Evolutionary conservation across 2,797 vertebrate species (phyloP), one percentile per base, ranked within the genome.

Genomic region (Sphaeramia orbicularis): DNA sequence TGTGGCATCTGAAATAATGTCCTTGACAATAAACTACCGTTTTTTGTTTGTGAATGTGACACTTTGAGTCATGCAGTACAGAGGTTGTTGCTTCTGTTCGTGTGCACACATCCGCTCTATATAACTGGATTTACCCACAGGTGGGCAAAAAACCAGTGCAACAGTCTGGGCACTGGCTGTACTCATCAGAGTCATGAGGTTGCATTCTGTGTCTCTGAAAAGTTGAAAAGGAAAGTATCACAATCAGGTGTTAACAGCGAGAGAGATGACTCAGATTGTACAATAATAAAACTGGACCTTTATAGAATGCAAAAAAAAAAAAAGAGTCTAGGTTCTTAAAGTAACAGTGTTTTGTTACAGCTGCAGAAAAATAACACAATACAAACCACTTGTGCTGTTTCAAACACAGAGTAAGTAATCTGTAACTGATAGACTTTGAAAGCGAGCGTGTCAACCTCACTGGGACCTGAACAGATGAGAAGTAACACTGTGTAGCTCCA

Each of bases 11-110:
- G 57, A 72, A 69, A 67, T 72, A 61, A 75, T 52, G 74, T 76
- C 57, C 62, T 69, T 78, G 71, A 71, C 45, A 77, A 77, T 58
- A 74, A 68, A 65, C 60, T 62, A 55, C 50, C 69, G 50, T 64
- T 59, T 30, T 64, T 18, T 63, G 54, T 75, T 13, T 58, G 21
- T 54, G 2, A 27, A 42, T 55, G n/a, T 40, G 55, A 51, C 2
- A n/a, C 2, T 18, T 24, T 32, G 7, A 36, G 36, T 41, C 18
- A 27, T 41, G 24, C 10, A 13, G 19, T 5, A 30, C 6, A 19
- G 13, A 13, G 13, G 45, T 59, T 12, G 24, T 32, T 42, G 8
- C 21, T 9, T 48, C 14, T 32, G 32, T 1, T 1, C 32, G 21
- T 50, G 40, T 36, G 30, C 14, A 9, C 18, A 7, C 57, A 38